Conservation (phyloP, 2,888 invertebrate genomes). For the Dinocampus coccinellae region DNA sequence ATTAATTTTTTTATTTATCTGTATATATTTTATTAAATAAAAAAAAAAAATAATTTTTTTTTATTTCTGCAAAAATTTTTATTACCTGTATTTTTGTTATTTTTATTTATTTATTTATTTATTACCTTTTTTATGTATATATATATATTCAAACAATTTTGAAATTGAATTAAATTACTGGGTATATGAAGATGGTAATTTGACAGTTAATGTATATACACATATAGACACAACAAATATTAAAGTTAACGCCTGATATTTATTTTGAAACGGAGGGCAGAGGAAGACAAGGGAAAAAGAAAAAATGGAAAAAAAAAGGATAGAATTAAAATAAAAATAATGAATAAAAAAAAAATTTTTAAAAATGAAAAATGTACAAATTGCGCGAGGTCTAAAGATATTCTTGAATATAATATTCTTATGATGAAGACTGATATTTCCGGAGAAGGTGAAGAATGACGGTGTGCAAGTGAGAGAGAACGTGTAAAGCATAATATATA, state of each 20-base stretch:
- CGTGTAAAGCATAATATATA: background rate
- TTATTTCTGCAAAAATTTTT: too few relatives aligned
- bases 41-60: background rate
- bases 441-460: slow-evolving; percentile 1
- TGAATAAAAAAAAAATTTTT: background rate
- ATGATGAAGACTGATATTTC: slow-evolving; percentile 10
- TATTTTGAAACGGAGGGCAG: background rate
- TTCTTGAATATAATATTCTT: background rate
- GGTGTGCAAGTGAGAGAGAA: background rate
- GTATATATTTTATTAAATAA: background rate
- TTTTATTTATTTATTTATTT: background rate
- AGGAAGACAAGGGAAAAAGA: background rate
- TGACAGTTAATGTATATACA: slow-evolving; percentile 15
- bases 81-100: slow-evolving; percentile 25
- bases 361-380: background rate
- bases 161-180: slow-evolving; percentile 28
- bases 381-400: background rate
- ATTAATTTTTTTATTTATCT: background rate
- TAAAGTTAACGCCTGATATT: slow-evolving; percentile 10
- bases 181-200: slow-evolving; percentile 21
- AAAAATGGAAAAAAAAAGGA: background rate
- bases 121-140: background rate
- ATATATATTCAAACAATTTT: slow-evolving; percentile 16
- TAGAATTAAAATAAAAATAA: too few relatives aligned
- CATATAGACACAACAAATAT: background rate